Evolutionary conservation across 2,797 vertebrate genomes (phyloP).

Genomic region (Hyperoplus immaculatus): DNA sequence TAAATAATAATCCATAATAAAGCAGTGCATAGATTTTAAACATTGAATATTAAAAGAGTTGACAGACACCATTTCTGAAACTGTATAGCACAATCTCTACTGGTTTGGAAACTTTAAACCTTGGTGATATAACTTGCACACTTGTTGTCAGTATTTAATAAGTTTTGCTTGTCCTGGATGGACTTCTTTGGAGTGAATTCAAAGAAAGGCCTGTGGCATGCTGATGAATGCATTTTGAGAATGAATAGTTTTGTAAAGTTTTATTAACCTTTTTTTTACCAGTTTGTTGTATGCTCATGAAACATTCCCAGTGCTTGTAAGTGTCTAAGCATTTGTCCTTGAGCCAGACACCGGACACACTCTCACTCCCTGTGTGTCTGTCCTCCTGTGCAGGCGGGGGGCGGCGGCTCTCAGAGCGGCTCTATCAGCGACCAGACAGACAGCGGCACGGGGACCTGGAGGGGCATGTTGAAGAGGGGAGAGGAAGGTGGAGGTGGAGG

Average conservation of each 20-base stretch:
- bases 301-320: background rate
- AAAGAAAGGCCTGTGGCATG: slow-evolving; percentile 35
- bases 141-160: background rate
- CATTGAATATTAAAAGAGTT: background rate
- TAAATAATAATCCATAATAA: too few relatives aligned
- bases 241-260: background rate
- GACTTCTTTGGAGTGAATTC: slow-evolving; percentile 28
- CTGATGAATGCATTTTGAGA: background rate
- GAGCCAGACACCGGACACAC: background rate
- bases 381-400: slow-evolving; percentile 59
- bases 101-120: background rate
- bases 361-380: background rate
- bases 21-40: too few relatives aligned
- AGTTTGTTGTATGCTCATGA: background rate
- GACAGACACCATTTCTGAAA: too few relatives aligned
- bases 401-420: slow-evolving; percentile 74
- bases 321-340: background rate
- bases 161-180: background rate
- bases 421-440: slow-evolving; percentile 79
- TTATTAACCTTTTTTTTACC: background rate
- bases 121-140: background rate
- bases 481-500: slow-evolving; percentile 85
- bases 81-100: background rate
- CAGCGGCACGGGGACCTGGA: slow-evolving; percentile 91
- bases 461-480: slow-evolving; percentile 95